phyloP scores from a whole-genome alignment of 2,888 invertebrate species.

The Drosophila formosana region DNA sequence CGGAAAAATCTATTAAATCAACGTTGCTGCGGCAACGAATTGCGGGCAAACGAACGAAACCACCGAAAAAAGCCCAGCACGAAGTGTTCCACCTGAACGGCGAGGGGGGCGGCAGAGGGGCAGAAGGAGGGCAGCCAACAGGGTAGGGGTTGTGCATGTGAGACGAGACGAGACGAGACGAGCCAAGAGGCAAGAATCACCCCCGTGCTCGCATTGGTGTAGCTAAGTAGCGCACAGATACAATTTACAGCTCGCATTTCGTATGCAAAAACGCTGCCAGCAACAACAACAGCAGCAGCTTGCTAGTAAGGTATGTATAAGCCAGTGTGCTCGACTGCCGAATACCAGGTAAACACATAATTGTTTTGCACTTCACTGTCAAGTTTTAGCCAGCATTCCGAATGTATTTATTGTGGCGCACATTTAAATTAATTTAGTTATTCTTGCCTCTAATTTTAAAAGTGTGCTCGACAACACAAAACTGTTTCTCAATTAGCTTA shows the following conservation, averaged over 20 bases:
- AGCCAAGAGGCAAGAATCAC: slow-evolving; percentile 43
- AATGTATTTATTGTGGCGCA: no score
- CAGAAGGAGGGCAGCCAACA: not conserved
- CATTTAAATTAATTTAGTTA: no score
- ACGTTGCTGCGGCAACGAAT: slow-evolving; percentile 85
- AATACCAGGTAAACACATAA: not conserved
- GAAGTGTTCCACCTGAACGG: slow-evolving; percentile 1
- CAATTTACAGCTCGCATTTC: slow-evolving; percentile 82
- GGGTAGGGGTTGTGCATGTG: slow-evolving; percentile 32
- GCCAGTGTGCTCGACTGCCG: slow-evolving; percentile 7
- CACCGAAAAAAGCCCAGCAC: slow-evolving; percentile 69
- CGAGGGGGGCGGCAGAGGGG: not conserved
- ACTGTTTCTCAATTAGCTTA: no score
- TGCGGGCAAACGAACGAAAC: slow-evolving; percentile 84
- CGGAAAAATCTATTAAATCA: slow-evolving; percentile 85
- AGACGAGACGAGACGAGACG: not conserved
- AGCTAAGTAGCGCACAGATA: slow-evolving; percentile 81
- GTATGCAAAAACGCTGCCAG: slow-evolving; percentile 74
- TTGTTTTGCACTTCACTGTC: no score
- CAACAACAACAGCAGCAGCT: slow-evolving; percentile 9
- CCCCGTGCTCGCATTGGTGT: slow-evolving; percentile 73
- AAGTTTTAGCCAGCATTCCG: no score
- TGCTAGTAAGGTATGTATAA: no score
- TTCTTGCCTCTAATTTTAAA: no score
- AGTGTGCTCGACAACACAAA: no score